Conservation (phyloP, 2,888 invertebrate genomes). For the Miltochrista miniata region DNA sequence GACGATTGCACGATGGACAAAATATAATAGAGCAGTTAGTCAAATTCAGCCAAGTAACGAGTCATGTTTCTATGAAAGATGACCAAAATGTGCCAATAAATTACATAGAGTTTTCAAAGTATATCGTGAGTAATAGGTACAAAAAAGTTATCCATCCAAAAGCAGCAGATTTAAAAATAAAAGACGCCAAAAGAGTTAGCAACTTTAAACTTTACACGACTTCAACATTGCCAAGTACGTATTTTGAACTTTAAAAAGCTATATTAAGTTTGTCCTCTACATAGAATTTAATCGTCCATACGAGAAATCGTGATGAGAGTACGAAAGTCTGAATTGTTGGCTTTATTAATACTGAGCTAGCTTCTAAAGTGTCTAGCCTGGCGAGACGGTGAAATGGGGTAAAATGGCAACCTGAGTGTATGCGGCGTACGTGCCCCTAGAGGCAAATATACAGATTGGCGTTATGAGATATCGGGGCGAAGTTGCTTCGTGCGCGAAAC, state of each 20-base stretch:
- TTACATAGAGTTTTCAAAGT: too few species aligned
- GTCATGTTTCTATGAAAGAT: too few species aligned
- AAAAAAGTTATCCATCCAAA: too few species aligned
- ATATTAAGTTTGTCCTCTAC: constrained; percentile 1
- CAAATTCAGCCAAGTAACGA: too few species aligned
- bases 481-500: constrained; percentile 20
- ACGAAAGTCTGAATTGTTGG: constrained; percentile 23
- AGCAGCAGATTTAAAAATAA: too few species aligned
- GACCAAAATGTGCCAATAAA: too few species aligned
- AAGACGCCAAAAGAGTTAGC: too few species aligned
- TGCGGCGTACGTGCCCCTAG: constrained; percentile 30
- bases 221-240: too few species aligned
- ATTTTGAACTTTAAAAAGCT: neutral
- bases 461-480: constrained; percentile 21
- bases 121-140: too few species aligned
- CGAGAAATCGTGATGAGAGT: constrained; percentile 16
- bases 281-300: constrained; percentile 7
- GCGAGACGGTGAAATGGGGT: constrained; percentile 4
- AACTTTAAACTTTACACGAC: too few species aligned
- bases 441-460: constrained; percentile 37
- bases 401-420: constrained; percentile 33
- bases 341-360: constrained; percentile 36
- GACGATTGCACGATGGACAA: too few species aligned
- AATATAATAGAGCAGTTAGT: too few species aligned
- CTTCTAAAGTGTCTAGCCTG: constrained; percentile 25